Evolutionary conservation across 2,888 invertebrate species (phyloP).

Genomic region (Melieria picta): DNA sequence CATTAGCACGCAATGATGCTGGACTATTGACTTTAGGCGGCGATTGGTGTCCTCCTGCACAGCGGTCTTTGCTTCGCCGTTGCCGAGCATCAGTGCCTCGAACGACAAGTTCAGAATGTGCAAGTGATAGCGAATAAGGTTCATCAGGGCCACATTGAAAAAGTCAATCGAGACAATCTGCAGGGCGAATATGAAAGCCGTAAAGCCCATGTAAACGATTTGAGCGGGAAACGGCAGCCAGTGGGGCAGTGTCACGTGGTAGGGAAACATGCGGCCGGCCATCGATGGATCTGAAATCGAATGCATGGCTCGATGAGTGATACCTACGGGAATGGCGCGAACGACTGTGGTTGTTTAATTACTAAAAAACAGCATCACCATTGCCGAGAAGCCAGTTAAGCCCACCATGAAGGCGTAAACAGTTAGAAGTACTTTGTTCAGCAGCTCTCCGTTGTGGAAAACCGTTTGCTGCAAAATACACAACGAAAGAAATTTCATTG

Average conservation of each 20-base stretch:
- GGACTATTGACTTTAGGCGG: slow-evolving; percentile 46
- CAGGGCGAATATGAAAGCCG: slow-evolving; percentile 44
- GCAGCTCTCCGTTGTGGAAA: slow-evolving; percentile 31
- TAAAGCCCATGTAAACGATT: slow-evolving; percentile 47
- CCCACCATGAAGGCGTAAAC: slow-evolving; percentile 27
- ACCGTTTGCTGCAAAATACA: slow-evolving; percentile 18
- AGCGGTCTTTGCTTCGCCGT: not conserved
- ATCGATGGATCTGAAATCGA: slow-evolving; percentile 46
- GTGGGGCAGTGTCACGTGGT: slow-evolving; percentile 45
- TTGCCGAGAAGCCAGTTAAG: slow-evolving; percentile 29
- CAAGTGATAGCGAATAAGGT: slow-evolving; percentile 54
- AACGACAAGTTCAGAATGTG: slow-evolving; percentile 52
- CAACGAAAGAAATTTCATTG: not conserved
- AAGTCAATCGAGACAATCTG: slow-evolving; percentile 51
- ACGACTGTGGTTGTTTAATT: not conserved
- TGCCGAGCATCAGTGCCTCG: slow-evolving; percentile 43
- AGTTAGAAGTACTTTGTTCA: slow-evolving; percentile 35
- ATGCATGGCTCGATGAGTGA: not conserved
- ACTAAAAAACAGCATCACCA: slow-evolving; percentile 32
- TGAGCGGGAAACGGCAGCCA: slow-evolving; percentile 43
- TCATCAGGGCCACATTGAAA: slow-evolving; percentile 52
- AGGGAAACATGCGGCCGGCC: slow-evolving; percentile 52
- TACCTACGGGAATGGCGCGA: not conserved
- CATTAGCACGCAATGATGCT: slow-evolving; percentile 51
- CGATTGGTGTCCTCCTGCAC: slow-evolving; percentile 31